Conservation (phyloP, 2,797 vertebrate species). For the Cyprinella venusta region DNA sequence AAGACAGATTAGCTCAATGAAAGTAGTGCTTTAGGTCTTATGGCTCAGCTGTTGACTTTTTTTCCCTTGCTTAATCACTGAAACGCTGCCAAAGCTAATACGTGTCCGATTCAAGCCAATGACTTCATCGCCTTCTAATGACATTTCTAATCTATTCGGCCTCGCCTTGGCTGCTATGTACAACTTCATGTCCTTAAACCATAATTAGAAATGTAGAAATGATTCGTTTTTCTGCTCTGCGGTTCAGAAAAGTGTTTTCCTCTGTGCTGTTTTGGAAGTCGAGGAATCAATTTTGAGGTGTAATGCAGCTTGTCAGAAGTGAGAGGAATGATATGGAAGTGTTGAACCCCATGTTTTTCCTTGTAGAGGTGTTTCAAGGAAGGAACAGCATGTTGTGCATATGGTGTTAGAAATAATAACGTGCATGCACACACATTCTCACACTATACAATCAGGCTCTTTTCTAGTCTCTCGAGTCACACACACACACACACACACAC, state of each 20-base stretch:
- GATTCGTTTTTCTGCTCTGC: constrained; percentile 41
- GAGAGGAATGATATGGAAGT: constrained; percentile 35
- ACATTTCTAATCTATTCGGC: constrained; percentile 35
- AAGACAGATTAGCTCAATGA: constrained; percentile 19
- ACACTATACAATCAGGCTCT: background rate
- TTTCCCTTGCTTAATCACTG: constrained; percentile 1
- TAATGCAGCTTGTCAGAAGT: constrained; percentile 57
- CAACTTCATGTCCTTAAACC: constrained; percentile 35
- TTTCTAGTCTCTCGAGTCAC: background rate
- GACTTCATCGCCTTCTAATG: constrained; percentile 37
- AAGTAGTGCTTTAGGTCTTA: constrained; percentile 17
- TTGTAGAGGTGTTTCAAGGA: constrained; percentile 36
- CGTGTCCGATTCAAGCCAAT: constrained; percentile 31
- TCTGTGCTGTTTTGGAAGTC: constrained; percentile 57
- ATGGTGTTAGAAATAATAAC: constrained; percentile 18
- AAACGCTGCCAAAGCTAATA: constrained; percentile 47
- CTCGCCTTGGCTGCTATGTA: constrained; percentile 20
- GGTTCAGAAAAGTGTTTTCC: constrained; percentile 55
- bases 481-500: too few species aligned
- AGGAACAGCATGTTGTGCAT: background rate
- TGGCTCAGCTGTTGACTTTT: constrained; percentile 5
- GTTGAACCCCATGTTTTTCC: constrained; percentile 30
- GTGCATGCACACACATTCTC: background rate
- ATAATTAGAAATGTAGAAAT: constrained; percentile 58
- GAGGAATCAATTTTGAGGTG: constrained; percentile 55